Evolutionary conservation across 2,797 vertebrate genomes (phyloP).

Genomic region (Enteromius unitaeniatus): DNA sequence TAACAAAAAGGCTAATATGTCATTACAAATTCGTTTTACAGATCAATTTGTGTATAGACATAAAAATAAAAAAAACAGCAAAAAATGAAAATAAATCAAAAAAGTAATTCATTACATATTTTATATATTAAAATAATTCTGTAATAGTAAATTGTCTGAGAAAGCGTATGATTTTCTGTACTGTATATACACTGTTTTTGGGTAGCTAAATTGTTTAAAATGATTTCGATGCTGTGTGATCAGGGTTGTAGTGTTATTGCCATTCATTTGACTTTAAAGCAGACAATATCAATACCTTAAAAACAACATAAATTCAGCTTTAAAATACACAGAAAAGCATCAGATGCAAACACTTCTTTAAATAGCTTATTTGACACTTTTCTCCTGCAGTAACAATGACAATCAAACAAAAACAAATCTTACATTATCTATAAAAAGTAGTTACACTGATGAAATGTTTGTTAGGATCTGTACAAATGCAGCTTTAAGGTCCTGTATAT

Average conservation of each 20-base stretch:
- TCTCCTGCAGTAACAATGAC: neutral
- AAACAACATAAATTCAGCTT: neutral
- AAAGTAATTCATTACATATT: too few relatives aligned
- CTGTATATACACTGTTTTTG: neutral
- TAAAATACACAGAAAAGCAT: neutral
- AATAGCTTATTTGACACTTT: constrained; percentile 28
- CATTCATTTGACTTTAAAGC: neutral
- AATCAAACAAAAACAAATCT: neutral
- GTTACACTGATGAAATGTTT: constrained; percentile 30
- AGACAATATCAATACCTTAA: neutral
- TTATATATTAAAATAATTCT: neutral
- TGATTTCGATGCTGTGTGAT: neutral
- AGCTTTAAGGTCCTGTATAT: neutral
- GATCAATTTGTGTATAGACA: neutral
- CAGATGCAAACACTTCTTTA: neutral
- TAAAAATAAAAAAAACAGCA: neutral
- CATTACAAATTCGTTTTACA: neutral
- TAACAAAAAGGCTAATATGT: neutral
- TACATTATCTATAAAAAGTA: too few relatives aligned
- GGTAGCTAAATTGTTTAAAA: neutral
- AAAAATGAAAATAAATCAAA: too few relatives aligned
- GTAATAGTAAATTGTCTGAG: neutral
- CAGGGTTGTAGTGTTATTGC: neutral
- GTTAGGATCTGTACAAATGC: neutral
- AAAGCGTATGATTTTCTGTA: neutral